These are phyloP conservation scores for Parambassis ranga DNA, from an alignment of 2,797 vertebrate genomes.

Conservation along the genomic window DNA sequence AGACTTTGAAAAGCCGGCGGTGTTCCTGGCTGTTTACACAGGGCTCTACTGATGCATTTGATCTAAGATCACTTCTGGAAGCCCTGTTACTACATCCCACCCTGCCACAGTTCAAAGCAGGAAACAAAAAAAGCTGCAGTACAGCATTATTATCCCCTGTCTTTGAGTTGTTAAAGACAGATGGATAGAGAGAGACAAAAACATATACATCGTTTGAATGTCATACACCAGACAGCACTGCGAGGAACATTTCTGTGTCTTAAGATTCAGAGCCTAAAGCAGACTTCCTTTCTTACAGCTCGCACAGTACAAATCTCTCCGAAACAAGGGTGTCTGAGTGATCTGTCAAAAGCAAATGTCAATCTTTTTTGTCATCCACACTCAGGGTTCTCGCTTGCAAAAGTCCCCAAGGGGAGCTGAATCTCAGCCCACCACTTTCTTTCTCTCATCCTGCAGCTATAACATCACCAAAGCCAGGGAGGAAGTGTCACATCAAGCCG, in stretches of 20 bases:
- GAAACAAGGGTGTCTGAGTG: conserved; percentile 69
- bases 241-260: conserved; percentile 61
- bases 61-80: conserved; percentile 41
- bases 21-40: conserved; percentile 35
- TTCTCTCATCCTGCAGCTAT: conserved; percentile 60
- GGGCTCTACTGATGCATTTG: conserved; percentile 45
- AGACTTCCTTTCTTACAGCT: conserved; percentile 49
- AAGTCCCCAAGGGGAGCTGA: conserved; percentile 63
- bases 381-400: conserved; percentile 65
- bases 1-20: conserved; percentile 5
- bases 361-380: conserved; percentile 77
- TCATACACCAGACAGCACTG: conserved; percentile 60
- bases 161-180: conserved; percentile 48
- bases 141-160: conserved; percentile 43
- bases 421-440: conserved; percentile 66
- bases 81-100: conserved; percentile 7
- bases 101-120: conserved; percentile 45
- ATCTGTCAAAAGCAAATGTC: conserved; percentile 77
- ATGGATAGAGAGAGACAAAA: conserved; percentile 17
- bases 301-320: conserved; percentile 60
- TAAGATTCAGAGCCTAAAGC: conserved; percentile 59
- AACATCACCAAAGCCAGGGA: conserved; percentile 50
- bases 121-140: conserved; percentile 31
- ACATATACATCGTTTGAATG: conserved; percentile 60
- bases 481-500: conserved; percentile 73